These are phyloP conservation scores for Antheraea assamensis DNA, from an alignment of 2,888 invertebrate genomes.

Conservation along the genomic window DNA sequence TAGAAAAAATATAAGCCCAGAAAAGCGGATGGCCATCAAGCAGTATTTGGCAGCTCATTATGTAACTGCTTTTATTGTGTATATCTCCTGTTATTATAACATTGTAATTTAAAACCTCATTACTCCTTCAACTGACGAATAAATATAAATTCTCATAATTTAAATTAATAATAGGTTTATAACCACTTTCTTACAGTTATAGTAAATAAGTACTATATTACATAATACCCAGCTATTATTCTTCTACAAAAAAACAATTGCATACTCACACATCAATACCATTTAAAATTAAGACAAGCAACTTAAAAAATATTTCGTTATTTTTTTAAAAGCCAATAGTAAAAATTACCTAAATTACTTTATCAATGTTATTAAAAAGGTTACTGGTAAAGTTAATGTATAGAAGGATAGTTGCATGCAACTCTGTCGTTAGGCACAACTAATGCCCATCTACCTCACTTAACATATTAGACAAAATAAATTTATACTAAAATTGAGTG, in stretches of 20 bases:
- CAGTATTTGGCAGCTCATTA: no score
- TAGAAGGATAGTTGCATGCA: slow-evolving; percentile 58
- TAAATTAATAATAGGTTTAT: no score
- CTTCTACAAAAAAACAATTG: neutral
- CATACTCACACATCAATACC: neutral
- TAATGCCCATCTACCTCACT: slow-evolving; percentile 53
- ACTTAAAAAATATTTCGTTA: neutral
- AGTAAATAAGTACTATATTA: slow-evolving; percentile 21
- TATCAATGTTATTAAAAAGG: slow-evolving; percentile 18
- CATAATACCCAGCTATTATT: neutral
- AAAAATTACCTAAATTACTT: slow-evolving; percentile 15
- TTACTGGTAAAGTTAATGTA: slow-evolving; percentile 48
- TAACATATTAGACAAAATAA: slow-evolving; percentile 8
- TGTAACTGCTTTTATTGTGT: no score
- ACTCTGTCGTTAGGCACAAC: slow-evolving; percentile 62
- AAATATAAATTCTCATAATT: no score
- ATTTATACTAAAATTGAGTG: neutral
- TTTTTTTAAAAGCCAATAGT: neutral
- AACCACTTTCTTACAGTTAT: neutral
- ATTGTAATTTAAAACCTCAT: no score
- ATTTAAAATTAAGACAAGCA: neutral
- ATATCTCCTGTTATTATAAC: no score
- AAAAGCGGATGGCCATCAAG: no score
- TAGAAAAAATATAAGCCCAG: no score
- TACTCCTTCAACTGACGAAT: no score